Evolutionary conservation across 2,797 vertebrate genomes (phyloP).

Genomic region (Malacoctenus gilli): DNA sequence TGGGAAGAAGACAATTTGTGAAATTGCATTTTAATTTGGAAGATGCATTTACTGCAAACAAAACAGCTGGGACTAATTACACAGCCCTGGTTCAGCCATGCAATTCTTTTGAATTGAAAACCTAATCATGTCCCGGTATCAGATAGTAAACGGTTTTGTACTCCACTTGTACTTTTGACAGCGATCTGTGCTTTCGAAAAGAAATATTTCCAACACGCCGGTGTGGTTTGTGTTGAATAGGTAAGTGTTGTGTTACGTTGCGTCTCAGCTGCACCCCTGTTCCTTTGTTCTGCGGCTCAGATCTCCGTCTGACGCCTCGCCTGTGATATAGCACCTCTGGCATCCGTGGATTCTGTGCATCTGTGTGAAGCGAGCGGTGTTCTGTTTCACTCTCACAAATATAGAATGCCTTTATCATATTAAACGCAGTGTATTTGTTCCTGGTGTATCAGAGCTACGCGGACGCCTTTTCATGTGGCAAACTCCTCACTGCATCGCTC

Average conservation of each 20-base stretch:
- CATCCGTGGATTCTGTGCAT: conserved; percentile 23
- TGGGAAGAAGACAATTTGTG: too few species aligned
- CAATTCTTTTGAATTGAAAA: too few species aligned
- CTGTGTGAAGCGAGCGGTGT: conserved; percentile 12
- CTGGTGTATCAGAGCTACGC: conserved; percentile 33
- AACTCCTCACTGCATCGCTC: conserved; percentile 47
- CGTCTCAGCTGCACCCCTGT: conserved; percentile 21
- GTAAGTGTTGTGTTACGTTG: conserved; percentile 10
- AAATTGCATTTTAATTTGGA: too few species aligned
- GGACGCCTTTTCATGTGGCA: conserved; percentile 20
- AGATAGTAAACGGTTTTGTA: too few species aligned
- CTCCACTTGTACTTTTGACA: too few species aligned
- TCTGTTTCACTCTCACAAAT: background rate
- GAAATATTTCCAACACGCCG: conserved; percentile 6
- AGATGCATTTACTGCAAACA: too few species aligned
- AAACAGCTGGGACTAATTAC: too few species aligned
- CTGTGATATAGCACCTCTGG: conserved; percentile 21
- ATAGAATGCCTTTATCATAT: too few species aligned
- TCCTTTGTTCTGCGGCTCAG: conserved; percentile 10
- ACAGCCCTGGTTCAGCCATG: too few species aligned
- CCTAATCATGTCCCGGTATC: too few species aligned
- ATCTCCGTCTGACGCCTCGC: conserved; percentile 30
- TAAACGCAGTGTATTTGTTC: conserved; percentile 4
- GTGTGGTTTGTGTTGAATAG: conserved; percentile 14
- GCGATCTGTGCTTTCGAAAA: conserved; percentile 6